Conservation (phyloP, 2,797 vertebrate genomes). For the Myripristis murdjan region DNA sequence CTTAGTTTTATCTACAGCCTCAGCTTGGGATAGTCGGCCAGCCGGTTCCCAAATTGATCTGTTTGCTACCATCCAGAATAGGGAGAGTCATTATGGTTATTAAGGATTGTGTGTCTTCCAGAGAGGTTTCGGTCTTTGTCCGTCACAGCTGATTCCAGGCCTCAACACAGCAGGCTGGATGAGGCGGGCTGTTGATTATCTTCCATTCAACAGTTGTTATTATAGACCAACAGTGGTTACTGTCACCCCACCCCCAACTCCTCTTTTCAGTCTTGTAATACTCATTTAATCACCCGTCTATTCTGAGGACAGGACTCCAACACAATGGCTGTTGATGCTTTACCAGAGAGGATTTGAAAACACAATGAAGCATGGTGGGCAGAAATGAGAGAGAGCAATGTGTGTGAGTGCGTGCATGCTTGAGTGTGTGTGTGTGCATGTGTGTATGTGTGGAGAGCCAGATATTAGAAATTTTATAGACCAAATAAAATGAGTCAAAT, state of each 20-base stretch:
- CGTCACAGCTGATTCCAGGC: slow-evolving; percentile 53
- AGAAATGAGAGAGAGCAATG: background rate
- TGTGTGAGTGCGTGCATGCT: background rate
- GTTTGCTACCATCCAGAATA: slow-evolving; percentile 50
- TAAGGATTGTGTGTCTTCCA: slow-evolving; percentile 44
- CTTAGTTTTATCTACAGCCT: no score
- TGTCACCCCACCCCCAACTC: slow-evolving; percentile 12
- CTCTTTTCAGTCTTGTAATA: slow-evolving; percentile 30
- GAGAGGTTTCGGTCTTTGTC: slow-evolving; percentile 41
- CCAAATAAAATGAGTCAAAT: no score
- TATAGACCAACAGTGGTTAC: slow-evolving; percentile 4
- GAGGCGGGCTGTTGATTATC: slow-evolving; percentile 34
- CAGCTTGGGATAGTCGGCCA: background rate
- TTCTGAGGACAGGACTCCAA: slow-evolving; percentile 25
- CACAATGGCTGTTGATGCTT: slow-evolving; percentile 33
- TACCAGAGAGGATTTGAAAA: slow-evolving; percentile 15
- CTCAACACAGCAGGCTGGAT: slow-evolving; percentile 37
- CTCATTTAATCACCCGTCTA: slow-evolving; percentile 33
- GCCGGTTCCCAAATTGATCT: slow-evolving; percentile 44
- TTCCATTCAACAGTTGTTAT: slow-evolving; percentile 38
- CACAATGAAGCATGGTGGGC: slow-evolving; percentile 11
- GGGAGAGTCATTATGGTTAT: slow-evolving; percentile 43
- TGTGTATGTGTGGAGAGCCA: no score
- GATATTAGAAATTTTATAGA: no score
- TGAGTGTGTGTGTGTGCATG: no score